These are phyloP conservation scores for Gibbula magus DNA, from an alignment of 2,888 invertebrate genomes.

Conservation along the genomic window DNA sequence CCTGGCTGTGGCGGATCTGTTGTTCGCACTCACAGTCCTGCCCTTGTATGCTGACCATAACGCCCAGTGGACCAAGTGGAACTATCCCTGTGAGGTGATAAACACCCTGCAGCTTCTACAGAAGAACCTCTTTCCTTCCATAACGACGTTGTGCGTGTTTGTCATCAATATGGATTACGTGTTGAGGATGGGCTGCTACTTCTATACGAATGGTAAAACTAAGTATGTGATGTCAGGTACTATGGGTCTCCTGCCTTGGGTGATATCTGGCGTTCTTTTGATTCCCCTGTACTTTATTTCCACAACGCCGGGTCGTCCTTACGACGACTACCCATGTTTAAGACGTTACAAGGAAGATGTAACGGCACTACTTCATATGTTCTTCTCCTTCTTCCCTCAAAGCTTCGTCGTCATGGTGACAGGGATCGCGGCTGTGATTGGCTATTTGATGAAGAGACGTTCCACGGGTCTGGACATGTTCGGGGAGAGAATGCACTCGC, in stretches of 20 bases:
- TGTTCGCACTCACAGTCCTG: constrained; percentile 26
- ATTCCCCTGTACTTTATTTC: constrained; percentile 39
- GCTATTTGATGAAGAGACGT: constrained; percentile 40
- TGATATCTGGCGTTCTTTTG: constrained; percentile 33
- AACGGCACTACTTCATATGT: background rate
- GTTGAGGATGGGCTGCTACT: constrained; percentile 35
- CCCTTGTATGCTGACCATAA: constrained; percentile 33
- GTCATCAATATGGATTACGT: constrained; percentile 45
- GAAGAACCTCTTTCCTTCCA: constrained; percentile 42
- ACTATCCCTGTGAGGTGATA: constrained; percentile 6
- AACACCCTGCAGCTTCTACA: constrained; percentile 38
- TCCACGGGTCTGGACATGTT: constrained; percentile 44
- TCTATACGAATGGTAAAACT: constrained; percentile 28
- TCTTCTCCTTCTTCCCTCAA: constrained; percentile 16
- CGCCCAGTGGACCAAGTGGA: constrained; percentile 9
- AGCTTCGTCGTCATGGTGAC: constrained; percentile 17
- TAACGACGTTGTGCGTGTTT: constrained; percentile 43
- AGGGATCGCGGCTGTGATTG: constrained; percentile 10
- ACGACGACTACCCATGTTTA: background rate
- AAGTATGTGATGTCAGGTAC: constrained; percentile 29
- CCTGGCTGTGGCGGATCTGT: constrained; percentile 36
- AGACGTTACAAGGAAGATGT: constrained; percentile 8
- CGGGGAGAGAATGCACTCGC: constrained; percentile 46
- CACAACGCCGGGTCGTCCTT: background rate
- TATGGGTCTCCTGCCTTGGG: constrained; percentile 41